Base-by-base conservation (phyloP, 1,140 invertebrate species). In the Listronotus bonariensis region DNA sequence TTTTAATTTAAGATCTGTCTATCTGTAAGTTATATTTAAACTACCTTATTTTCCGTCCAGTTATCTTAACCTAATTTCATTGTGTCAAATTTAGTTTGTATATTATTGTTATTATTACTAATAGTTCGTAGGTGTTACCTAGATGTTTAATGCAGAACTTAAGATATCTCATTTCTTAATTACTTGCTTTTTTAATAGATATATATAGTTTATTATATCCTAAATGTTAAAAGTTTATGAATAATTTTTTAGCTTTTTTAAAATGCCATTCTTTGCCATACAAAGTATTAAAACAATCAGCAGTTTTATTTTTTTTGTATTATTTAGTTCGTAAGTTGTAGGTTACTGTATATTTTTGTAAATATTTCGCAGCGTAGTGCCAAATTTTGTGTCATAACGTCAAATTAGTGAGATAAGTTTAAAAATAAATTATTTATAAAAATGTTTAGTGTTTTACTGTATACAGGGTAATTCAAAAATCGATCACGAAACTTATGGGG, bases 311-410 rank as follows among this genome's bases (percentile, higher is more conserved):
- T 46, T n/a, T n/a, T 14, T 32, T 36, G 34, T 36, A 8, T 49
- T 9, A 48, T 52, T 26, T 40, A 26, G 45, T 40, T n/a, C 14
- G 11, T 62, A 51, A 34, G 20, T 48, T 40, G n/a, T 31, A 20
- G 34, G 6, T 54, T 17, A 62, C 3, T 20, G 2, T 49, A 6
- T 51, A 46, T 26, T 48, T 57, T 49, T 57, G 38, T 65, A 52
- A 57, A 57, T 57, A 51, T 32, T 26, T 46, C 38, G 34, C 62
- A 65, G 62, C 62, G 42, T 51, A 40, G 62, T 65, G 62, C 62
- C 62, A 65, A 65, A 65, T 51, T 38, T 52, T 51, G 46, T 61
- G 46, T 61, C 40, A 31, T 45, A 57, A 31, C 26, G 8, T 10
- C 10, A 55, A 20, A 26, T 5, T 57, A 57, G 54, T 57, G 54